Evolutionary conservation across 1,140 invertebrate species (phyloP).

Genomic region (Sarcophaga peregrina): DNA sequence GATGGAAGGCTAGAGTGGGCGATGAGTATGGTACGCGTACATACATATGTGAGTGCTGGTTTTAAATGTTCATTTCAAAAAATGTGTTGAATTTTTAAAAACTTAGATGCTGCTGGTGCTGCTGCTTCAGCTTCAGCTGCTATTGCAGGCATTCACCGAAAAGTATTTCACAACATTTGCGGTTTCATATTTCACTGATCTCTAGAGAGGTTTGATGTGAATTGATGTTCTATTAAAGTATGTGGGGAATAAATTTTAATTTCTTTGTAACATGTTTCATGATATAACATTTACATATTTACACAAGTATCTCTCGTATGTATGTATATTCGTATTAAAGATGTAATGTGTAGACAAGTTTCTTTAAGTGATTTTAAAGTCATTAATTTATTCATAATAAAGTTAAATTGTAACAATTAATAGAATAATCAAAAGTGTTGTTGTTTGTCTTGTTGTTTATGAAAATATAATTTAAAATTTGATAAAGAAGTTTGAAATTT

Average conservation of each 20-base stretch:
- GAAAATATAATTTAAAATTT: too few relatives aligned
- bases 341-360: too few relatives aligned
- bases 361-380: too few relatives aligned
- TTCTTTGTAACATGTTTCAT: too few relatives aligned
- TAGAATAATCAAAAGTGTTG: too few relatives aligned
- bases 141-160: neutral
- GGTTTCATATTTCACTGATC: neutral
- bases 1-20: neutral
- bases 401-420: too few relatives aligned
- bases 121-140: neutral
- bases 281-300: too few relatives aligned
- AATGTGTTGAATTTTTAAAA: slow-evolving; percentile 5
- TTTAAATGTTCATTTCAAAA: slow-evolving; percentile 12
- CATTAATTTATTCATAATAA: too few relatives aligned
- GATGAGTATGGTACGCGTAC: neutral
- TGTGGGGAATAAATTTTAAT: neutral
- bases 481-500: too few relatives aligned
- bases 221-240: slow-evolving; percentile 3
- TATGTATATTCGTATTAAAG: too few relatives aligned
- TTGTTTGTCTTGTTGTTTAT: too few relatives aligned
- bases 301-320: too few relatives aligned
- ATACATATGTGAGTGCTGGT: neutral
- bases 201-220: neutral
- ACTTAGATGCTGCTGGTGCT: neutral
- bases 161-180: neutral